Evolutionary conservation across 2,797 vertebrate species (phyloP), one percentile per base, ranked within the genome.

Genomic region (Falco cherrug): DNA sequence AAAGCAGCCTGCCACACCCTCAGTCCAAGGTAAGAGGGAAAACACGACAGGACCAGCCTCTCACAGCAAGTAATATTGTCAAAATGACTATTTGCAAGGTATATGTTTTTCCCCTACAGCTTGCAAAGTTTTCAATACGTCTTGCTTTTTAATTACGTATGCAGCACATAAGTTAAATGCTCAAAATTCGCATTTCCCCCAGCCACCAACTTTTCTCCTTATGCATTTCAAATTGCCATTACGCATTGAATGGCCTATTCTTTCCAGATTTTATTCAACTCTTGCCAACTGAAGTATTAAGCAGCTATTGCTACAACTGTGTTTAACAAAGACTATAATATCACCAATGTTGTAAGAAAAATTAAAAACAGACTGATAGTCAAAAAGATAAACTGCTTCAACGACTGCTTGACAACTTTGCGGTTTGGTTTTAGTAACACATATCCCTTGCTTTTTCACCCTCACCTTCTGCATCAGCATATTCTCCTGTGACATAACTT

Each of bases 11-110:
- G 31, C 29, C 41, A 33, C 22, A 19, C 60, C 14, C 48, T 56
- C 26, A 13, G 54, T 25, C 20, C 22, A 10, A 57, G 37, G 43
- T 4, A 37, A 50, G 18, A 59, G 3, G 9, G 16, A 83, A 65
- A 43, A 57, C 57, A 45, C n/a, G 20, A 69, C 20, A 67, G 43
- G 5, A 84, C 15, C 16, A 77, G 54, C 31, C 26, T 22, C 22
- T 37, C 54, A 74, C 33, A 10, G 3, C 0, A 0, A 51, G 17
- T 5, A 70, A 33, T 4, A 9, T 48, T 43, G 26, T 24, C 77
- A 81, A 45, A 70, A 59, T 11, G 0, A 61, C 39, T 57, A 12
- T 43, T 47, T 35, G 29, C 39, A 41, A 68, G 26, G 4, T 24
- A 68, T n/a, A 45, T 6, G 4, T 25, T 31, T 22, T 15, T 20